Base-by-base conservation (phyloP, 2,888 invertebrate species). In the Hydropsyche betteni region DNA sequence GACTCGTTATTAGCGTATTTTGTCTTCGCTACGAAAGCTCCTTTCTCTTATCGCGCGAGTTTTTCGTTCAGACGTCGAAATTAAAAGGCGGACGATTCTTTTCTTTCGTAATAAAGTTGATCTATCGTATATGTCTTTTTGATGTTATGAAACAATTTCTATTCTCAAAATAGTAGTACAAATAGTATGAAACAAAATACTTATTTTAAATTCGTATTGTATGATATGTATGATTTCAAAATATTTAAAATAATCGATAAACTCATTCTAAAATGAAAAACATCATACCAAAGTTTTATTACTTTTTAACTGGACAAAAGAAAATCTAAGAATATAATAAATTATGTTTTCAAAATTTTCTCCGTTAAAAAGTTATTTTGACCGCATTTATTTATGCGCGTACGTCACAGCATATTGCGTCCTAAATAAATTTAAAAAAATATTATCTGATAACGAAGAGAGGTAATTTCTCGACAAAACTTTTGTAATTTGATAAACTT, bases 401-500 rank as follows among this genome's bases (percentile, higher is more conserved):
- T 44, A 44, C 44, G 44, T 44, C 44, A 10, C 6, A 10, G 44
- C 10, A 10, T 44, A 24, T 58, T 24, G 58, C 8, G 58, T 58
- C 16, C 8, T 58, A 58, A 64, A 64, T 64, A 36, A 64, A 64
- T 61, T 61, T 61, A 10, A 44, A 44, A 44, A 44, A 44, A 44
- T 44, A 44, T 44, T 61, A 10, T 33, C 24, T 24, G 34, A 36
- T 34, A 34, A n/a, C 36, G 33, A 34, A 64, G 34, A 10, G 7
- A 33, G 33, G 64, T 58, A 58, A 58, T 58, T 44, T 44, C 44
- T 44, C 44, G 10, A 1, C 44, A 4, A 58, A 58, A 58, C 58
- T 58, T 58, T 58, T 58, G 36, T 34, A 64, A 61, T 61, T 61
- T 61, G 61, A 61, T 61, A 61, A 61, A 61, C 61, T 61, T 61